Conservation (phyloP, 2,888 invertebrate species). For the Hoplodrina ambigua region DNA sequence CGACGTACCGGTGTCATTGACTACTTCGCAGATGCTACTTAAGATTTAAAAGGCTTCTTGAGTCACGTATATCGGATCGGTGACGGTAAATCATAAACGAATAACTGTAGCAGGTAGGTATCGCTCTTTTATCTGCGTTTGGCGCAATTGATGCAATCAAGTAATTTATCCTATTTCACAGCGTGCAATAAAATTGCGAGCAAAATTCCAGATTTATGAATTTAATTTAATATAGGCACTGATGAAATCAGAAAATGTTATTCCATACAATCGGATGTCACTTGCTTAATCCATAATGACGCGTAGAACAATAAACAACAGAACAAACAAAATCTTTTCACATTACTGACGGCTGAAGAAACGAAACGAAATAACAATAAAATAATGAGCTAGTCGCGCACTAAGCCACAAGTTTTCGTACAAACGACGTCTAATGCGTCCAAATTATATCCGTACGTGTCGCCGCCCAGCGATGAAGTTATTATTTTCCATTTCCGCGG, state of each 20-base stretch:
- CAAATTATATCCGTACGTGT: constrained; percentile 85
- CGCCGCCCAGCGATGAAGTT: constrained; percentile 86
- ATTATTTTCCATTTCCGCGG: constrained; percentile 89
- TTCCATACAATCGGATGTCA: not conserved
- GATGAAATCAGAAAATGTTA: constrained; percentile 17
- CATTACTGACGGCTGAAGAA: constrained; percentile 1
- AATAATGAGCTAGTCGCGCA: constrained; percentile 65
- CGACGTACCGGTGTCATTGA: constrained; percentile 73
- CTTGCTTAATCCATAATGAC: constrained; percentile 1
- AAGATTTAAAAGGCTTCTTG: constrained; percentile 55
- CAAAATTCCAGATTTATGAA: constrained; percentile 30
- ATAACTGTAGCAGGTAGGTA: constrained; percentile 15
- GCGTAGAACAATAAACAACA: not conserved
- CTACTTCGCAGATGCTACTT: constrained; percentile 78
- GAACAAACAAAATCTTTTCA: not conserved
- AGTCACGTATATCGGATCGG: constrained; percentile 58
- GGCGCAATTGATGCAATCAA: constrained; percentile 40
- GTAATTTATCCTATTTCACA: constrained; percentile 25
- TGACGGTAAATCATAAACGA: constrained; percentile 37
- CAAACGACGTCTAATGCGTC: constrained; percentile 85
- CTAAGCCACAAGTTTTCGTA: constrained; percentile 74
- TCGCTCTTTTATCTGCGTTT: constrained; percentile 4
- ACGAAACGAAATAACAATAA: constrained; percentile 31
- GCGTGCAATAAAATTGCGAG: constrained; percentile 19
- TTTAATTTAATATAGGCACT: not conserved